Conservation (phyloP, 2,113 vertebrate species). For the Tachysurus vachellii region DNA sequence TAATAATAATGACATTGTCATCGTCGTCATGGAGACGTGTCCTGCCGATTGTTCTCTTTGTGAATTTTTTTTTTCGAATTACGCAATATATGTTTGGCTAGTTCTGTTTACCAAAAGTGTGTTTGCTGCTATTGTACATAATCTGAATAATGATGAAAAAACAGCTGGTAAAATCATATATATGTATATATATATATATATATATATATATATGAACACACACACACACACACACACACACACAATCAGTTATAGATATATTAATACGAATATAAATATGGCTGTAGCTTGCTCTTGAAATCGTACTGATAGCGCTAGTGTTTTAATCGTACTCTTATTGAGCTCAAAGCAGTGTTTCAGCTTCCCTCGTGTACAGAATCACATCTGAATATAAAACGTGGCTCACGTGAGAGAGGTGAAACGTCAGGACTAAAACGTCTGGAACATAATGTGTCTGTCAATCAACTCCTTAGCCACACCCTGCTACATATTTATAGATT, state of each 20-base stretch:
- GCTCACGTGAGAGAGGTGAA: slow-evolving; percentile 45
- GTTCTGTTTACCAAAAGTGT: slow-evolving; percentile 73
- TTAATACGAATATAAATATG: slow-evolving; percentile 52
- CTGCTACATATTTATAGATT: neutral
- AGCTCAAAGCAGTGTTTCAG: slow-evolving; percentile 61
- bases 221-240: no score
- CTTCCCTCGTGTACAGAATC: slow-evolving; percentile 58
- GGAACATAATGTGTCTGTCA: neutral
- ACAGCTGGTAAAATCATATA: slow-evolving; percentile 55
- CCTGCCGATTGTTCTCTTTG: slow-evolving; percentile 49
- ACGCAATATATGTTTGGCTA: slow-evolving; percentile 58
- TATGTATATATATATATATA: slow-evolving; percentile 31
- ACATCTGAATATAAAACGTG: slow-evolving; percentile 44
- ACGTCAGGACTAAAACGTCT: neutral
- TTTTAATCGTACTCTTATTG: slow-evolving; percentile 63
- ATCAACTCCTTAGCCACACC: neutral
- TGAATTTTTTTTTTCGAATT: slow-evolving; percentile 53
- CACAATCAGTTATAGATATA: slow-evolving; percentile 46
- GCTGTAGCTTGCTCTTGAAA: slow-evolving; percentile 34
- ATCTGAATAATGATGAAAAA: slow-evolving; percentile 63
- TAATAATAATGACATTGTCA: neutral
- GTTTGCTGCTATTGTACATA: slow-evolving; percentile 80
- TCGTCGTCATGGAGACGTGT: slow-evolving; percentile 43
- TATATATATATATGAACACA: slow-evolving; percentile 57
- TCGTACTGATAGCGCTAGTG: slow-evolving; percentile 28